Evolutionary conservation across 2,113 vertebrate species (phyloP), one percentile per base, ranked within the genome.

Genomic region (Lophochroa leadbeateri): DNA sequence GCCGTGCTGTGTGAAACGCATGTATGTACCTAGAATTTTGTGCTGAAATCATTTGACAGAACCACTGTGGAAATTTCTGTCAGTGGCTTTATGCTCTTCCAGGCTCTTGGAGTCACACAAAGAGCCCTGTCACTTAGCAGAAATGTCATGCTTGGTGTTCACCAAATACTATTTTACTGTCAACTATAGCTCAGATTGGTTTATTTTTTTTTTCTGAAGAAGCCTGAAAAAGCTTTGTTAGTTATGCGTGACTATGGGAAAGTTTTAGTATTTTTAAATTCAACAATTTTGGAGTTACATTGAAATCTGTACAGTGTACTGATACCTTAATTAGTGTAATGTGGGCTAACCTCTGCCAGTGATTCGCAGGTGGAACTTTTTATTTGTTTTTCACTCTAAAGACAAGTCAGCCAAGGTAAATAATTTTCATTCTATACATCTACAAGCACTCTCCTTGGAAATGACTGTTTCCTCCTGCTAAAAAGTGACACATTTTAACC

Each of bases 201-300:
- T 90, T 82, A 25, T 79, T 87, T 87, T 29, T 53, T 95, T 95
- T 65, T 91, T 78, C 58, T 85, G 57, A 79, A 87, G 61, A 87
- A 76, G 29, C 13, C 20, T 25, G 23, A 27, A 75, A 78, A 74
- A 60, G 7, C 1, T n/a, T 86, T 60, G 2, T 28, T 91, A 28
- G 21, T 37, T 76, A 44, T 47, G 3, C 3, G 17, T 17, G 11
- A 47, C 2, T 50, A 71, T 31, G 17, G 49, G 18, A n/a, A 55
- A 75, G 3, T 44, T 91, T 85, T 24, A n/a, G 2, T 27, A 61
- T 84, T 75, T 78, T 67, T 17, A 35, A 87, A 31, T 75, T 82
- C 21, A 41, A 10, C 8, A 13, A 41, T 79, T 82, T 72, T 55
- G 41, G 20, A 86, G 10, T 76, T 82, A 50, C 7, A 14, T 6